A percentile compares a stretch with the other conserved stretches of the same genome.
Evolutionary conservation across 2,797 vertebrate genomes (phyloP).

Genomic region (Amphiprion clarkii): DNA sequence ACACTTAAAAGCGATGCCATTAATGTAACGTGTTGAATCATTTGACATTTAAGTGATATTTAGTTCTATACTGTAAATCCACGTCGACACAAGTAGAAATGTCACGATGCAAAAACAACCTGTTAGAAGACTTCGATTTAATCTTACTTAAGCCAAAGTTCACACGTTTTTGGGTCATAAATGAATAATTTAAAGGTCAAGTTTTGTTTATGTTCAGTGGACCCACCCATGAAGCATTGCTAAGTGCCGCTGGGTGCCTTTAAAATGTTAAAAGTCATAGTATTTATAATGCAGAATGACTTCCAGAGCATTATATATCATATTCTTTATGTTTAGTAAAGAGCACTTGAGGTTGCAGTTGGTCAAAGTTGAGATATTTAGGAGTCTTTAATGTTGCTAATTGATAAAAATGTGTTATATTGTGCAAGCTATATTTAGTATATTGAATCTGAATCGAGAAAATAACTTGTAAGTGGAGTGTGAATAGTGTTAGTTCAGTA

Average conservation of each 20-base stretch:
- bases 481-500: no score
- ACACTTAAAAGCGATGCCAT: no score
- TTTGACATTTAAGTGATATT: no score
- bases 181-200: neutral
- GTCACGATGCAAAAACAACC: neutral
- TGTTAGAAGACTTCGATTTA: neutral
- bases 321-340: neutral
- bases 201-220: neutral
- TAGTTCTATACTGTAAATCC: no score
- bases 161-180: neutral
- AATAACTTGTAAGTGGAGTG: no score
- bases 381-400: no score
- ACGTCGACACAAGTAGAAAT: no score
- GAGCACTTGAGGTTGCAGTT: neutral
- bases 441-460: no score
- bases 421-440: no score
- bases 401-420: no score
- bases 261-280: neutral
- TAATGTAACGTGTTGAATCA: no score
- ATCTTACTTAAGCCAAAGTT: neutral
- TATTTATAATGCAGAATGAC: neutral
- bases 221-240: neutral
- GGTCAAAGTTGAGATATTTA: neutral
- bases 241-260: neutral
- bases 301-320: neutral